Conservation (phyloP, 2,888 invertebrate species). For the Yponomeuta malinellus region DNA sequence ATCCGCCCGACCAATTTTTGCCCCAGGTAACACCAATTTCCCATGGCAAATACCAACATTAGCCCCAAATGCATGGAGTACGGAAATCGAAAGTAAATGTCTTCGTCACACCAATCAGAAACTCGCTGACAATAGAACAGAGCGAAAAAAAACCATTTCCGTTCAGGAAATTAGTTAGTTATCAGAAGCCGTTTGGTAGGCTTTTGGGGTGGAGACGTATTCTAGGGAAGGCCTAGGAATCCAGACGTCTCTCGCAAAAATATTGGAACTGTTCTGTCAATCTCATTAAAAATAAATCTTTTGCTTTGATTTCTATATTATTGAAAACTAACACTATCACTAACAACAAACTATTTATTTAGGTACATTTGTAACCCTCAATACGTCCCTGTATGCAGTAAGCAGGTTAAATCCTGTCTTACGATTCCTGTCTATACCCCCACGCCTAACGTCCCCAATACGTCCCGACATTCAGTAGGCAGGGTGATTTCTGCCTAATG, state of each 20-base stretch:
- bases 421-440: too few relatives aligned
- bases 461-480: too few relatives aligned
- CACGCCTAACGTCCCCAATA: too few relatives aligned
- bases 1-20: neutral
- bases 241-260: too few relatives aligned
- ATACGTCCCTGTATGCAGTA: too few relatives aligned
- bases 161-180: constrained; percentile 1
- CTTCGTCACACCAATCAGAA: neutral
- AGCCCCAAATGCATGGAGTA: neutral
- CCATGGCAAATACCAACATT: neutral
- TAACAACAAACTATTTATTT: too few relatives aligned
- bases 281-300: too few relatives aligned
- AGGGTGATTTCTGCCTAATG: neutral
- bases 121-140: neutral
- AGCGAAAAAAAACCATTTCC: neutral
- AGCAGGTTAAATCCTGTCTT: too few relatives aligned
- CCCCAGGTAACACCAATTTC: neutral
- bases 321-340: too few relatives aligned
- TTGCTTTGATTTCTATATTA: too few relatives aligned
- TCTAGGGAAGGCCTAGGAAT: neutral
- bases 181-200: neutral
- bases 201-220: neutral
- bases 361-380: too few relatives aligned
- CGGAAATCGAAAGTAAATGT: neutral
- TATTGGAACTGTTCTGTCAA: too few relatives aligned